A percentile compares a stretch with the other conserved stretches of the same genome.
These are phyloP conservation scores for Meghimatium bilineatum DNA, from an alignment of 2,888 invertebrate species.

Conservation along the genomic window DNA sequence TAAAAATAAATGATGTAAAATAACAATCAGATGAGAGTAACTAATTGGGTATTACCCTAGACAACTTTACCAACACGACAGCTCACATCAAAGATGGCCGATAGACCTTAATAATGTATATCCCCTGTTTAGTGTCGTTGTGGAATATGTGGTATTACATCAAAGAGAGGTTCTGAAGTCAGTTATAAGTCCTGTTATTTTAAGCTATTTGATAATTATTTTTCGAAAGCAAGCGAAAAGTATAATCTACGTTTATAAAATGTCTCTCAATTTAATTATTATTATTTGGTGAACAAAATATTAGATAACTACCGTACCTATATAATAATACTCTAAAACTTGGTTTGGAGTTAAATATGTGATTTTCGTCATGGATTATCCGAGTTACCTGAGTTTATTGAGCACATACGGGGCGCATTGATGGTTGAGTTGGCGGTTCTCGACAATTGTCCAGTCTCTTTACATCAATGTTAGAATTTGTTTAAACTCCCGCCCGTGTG, in stretches of 20 bases:
- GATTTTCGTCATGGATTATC: too few species aligned
- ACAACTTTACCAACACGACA: conserved; percentile 49
- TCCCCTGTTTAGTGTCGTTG: neutral
- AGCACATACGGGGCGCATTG: too few species aligned
- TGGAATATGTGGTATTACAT: neutral
- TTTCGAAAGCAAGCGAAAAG: neutral
- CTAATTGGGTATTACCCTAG: conserved; percentile 43
- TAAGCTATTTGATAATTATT: neutral
- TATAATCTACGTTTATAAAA: neutral
- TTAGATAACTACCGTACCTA: neutral
- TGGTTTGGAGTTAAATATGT: conserved; percentile 10
- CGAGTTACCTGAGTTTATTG: too few species aligned
- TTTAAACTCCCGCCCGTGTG: too few species aligned
- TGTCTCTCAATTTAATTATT: neutral
- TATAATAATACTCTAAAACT: conserved; percentile 9
- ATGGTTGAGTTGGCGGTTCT: too few species aligned
- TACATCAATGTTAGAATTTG: too few species aligned
- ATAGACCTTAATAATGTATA: conserved; percentile 42
- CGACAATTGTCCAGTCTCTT: too few species aligned
- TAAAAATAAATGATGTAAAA: neutral
- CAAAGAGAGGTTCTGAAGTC: neutral
- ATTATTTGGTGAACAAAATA: neutral
- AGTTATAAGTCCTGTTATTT: neutral
- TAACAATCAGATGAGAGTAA: neutral
- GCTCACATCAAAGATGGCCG: conserved; percentile 51